Conservation (phyloP, 2,113 vertebrate species). For the Caretta caretta region DNA sequence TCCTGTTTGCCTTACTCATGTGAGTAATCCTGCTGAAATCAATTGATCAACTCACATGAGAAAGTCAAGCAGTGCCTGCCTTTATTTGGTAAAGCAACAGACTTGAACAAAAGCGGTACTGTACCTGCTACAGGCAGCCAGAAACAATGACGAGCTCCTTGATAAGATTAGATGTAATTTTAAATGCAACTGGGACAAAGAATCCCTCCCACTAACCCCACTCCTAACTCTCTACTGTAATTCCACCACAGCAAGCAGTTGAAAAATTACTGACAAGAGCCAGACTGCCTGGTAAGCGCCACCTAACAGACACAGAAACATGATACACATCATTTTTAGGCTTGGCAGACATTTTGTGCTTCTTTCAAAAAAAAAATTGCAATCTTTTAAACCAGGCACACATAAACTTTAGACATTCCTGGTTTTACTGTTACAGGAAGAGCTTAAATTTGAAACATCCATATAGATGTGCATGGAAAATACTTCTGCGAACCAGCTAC, state of each 20-base stretch:
- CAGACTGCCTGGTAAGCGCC: conserved; percentile 76
- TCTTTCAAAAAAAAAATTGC: conserved; percentile 27
- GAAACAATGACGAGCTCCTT: conserved; percentile 85
- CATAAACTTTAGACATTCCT: conserved; percentile 13
- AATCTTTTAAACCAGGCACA: conserved; percentile 63
- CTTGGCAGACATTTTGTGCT: conserved; percentile 80
- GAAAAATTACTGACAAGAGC: conserved; percentile 81
- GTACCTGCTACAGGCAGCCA: conserved; percentile 85
- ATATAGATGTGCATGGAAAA: neutral
- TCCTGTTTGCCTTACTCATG: conserved; percentile 44
- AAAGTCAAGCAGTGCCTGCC: conserved; percentile 70
- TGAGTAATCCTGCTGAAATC: conserved; percentile 51
- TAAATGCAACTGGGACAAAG: conserved; percentile 83
- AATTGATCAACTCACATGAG: conserved; percentile 14
- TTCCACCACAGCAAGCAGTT: conserved; percentile 77
- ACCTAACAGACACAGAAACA: conserved; percentile 80
- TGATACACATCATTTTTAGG: conserved; percentile 77
- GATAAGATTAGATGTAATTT: conserved; percentile 90
- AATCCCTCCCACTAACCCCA: conserved; percentile 76
- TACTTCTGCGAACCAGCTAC: neutral
- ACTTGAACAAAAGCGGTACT: conserved; percentile 92
- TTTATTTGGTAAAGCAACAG: conserved; percentile 84
- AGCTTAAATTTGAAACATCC: conserved; percentile 35
- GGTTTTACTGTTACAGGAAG: conserved; percentile 50
- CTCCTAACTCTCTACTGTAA: conserved; percentile 80